Base-by-base conservation (phyloP, 1,140 invertebrate genomes). In the Sinella curviseta region DNA sequence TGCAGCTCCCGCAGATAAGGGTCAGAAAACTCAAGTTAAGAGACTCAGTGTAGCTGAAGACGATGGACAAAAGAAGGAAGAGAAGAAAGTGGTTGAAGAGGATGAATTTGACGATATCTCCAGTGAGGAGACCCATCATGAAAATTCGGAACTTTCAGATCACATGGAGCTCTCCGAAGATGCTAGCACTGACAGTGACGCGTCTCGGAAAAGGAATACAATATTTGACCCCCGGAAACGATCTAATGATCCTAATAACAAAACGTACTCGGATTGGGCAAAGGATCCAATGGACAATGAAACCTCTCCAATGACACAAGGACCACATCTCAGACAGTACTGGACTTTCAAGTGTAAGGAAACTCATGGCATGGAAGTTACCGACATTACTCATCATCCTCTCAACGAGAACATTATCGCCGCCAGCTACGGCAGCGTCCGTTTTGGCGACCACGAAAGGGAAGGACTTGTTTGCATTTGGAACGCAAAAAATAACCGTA, bases 361-460 rank as follows among this genome's bases (percentile, higher is more conserved):
- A n/a, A 81, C 79, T 1, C 75, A 78, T 35, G 83, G 81, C 4
- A 55, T 70, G 60, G 83, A 81, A 76, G 76, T 82, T 16, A 83
- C 83, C 0, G 57, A 76, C 60, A 76, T 83, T 3, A 55, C 80
- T 16, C 67, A 79, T 1, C 79, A 83, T 78, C 79, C 81, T 20
- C 74, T 36, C 20, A 82, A 82, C 77, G 82, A 84, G 79, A 81
- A 83, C 60, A 70, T 84, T 1, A 76, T 84, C 36, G 82, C 82
- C 1, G 81, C 78, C 2, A 70, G 76, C n/a, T 84, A 82, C 48
- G 83, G 83, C 1, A 77, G 33, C 24, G 17, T 16, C 17, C 57
- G 34, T 0, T 83, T 77, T 33, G 35, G 31, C 17, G 60, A 65
- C 24, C 74, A 77, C 60, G 76, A 79, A 28, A 75, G 55, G 16